Evolutionary conservation across 1,140 invertebrate genomes (phyloP), one percentile per base, ranked within the genome.

Genomic region (Battus philenor): DNA sequence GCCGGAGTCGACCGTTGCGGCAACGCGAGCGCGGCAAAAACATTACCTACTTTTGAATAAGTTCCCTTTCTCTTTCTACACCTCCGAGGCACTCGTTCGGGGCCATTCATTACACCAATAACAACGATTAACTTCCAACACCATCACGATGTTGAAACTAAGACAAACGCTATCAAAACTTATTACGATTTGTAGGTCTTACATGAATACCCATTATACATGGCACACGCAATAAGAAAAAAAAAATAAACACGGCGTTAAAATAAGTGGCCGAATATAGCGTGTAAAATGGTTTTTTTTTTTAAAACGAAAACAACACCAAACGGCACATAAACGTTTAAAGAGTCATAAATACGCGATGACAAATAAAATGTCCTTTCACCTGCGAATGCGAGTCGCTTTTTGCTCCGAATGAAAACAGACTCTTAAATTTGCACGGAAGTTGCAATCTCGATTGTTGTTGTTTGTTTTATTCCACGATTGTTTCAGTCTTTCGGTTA

Each of bases 11-110:
- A 62, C 33, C 47, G 57, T 59, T 59, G 52, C 54, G 54, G 54
- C 58, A 64, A 67, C 54, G 50, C 65, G 46, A 65, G 55, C 73
- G 64, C 71, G 71, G 76, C 74, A 79, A 82, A 82, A 84, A 84
- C 80, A 84, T 84, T 82, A 82, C 80, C 80, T 73, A 84, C 78
- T 84, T 84, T 84, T 84, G 75, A 74, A 77, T 80, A 83, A 76
- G 76, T 73, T 79, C 68, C 80, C 80, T 84, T 84, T 84, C 80
- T 82, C 80, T 84, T 84, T 84, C 80, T 84, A 82, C 70, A 79
- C 72, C 67, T 72, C 54, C 34, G 54, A 64, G 55, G 55, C 60
- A 60, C 51, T 49, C 50, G 56, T 61, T 59, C 57, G 63, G 61
- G 67, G 66, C 62, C 70, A 73, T 64, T 66, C 50, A 67, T 65